Evolutionary conservation across 2,888 invertebrate species (phyloP).

Genomic region (Uloborus plumipes): DNA sequence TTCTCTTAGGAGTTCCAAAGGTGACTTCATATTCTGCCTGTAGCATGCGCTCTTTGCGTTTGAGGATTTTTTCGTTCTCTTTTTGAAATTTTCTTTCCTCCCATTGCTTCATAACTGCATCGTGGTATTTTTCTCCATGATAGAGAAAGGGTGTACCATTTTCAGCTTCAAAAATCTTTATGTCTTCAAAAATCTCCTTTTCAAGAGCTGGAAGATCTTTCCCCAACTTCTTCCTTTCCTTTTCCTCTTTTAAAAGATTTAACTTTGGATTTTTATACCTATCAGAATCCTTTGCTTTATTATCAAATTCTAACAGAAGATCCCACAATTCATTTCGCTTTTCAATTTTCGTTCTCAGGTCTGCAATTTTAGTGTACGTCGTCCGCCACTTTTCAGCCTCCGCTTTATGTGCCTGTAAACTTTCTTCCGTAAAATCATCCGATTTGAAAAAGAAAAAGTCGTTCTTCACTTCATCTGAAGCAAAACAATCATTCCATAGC

Average conservation of each 20-base stretch:
- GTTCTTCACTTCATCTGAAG: slow-evolving; percentile 70
- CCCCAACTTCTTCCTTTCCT: slow-evolving; percentile 83
- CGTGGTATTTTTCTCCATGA: slow-evolving; percentile 36
- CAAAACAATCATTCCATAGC: slow-evolving; percentile 84
- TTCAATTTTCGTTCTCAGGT: slow-evolving; percentile 74
- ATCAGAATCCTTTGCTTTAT: slow-evolving; percentile 82
- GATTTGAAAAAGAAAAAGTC: neutral
- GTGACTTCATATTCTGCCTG: slow-evolving; percentile 7
- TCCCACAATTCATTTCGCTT: slow-evolving; percentile 81
- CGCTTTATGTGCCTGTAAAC: slow-evolving; percentile 83
- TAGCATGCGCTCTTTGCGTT: slow-evolving; percentile 20
- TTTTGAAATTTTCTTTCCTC: slow-evolving; percentile 31
- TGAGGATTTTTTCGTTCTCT: slow-evolving; percentile 48
- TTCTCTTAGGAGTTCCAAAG: slow-evolving; percentile 13
- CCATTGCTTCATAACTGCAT: slow-evolving; percentile 46
- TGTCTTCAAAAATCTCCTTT: slow-evolving; percentile 38
- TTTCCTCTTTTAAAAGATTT: slow-evolving; percentile 86
- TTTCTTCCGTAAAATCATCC: slow-evolving; percentile 83
- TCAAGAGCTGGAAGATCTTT: slow-evolving; percentile 76
- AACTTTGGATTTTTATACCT: slow-evolving; percentile 91
- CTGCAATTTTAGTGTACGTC: slow-evolving; percentile 70
- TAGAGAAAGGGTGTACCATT: slow-evolving; percentile 33
- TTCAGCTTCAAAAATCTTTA: slow-evolving; percentile 37
- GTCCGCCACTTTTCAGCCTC: slow-evolving; percentile 79
- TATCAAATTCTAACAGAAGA: slow-evolving; percentile 82